These are phyloP conservation scores for Dryocosmus kuriphilus DNA, from an alignment of 2,888 invertebrate species.

Conservation along the genomic window DNA sequence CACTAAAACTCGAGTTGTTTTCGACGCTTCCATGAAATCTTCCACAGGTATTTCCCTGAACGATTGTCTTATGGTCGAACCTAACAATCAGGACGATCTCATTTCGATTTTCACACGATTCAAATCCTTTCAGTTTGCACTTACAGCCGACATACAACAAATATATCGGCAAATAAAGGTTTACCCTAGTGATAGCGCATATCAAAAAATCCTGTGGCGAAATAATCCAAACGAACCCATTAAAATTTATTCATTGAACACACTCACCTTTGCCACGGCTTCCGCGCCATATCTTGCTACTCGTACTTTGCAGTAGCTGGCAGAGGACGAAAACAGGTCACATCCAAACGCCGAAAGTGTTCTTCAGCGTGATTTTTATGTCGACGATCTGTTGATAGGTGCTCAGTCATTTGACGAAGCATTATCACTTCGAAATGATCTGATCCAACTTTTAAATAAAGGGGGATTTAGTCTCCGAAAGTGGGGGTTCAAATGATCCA, in stretches of 20 bases:
- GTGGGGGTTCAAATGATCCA: no score
- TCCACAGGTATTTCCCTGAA: conserved; percentile 19
- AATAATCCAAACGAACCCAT: not conserved
- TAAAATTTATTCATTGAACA: conserved; percentile 40
- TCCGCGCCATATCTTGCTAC: conserved; percentile 57
- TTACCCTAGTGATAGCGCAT: no score
- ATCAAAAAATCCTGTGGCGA: conserved; percentile 11
- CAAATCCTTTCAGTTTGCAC: not conserved
- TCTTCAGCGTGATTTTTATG: conserved; percentile 58
- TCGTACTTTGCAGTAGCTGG: conserved; percentile 53
- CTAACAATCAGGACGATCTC: conserved; percentile 16
- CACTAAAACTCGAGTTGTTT: no score
- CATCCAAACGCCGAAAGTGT: conserved; percentile 51
- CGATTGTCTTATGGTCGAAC: conserved; percentile 27
- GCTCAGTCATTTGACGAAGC: conserved; percentile 31
- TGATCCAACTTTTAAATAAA: conserved; percentile 32
- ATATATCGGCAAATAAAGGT: no score
- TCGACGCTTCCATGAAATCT: conserved; percentile 29
- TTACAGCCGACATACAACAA: no score
- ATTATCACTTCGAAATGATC: conserved; percentile 8
- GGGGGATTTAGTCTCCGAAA: conserved; percentile 44
- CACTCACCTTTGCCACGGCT: conserved; percentile 38
- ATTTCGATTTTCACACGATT: not conserved
- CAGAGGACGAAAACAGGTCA: conserved; percentile 44
- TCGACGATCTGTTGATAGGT: conserved; percentile 63